These are phyloP conservation scores for Incurvaria masculella DNA, from an alignment of 2,888 invertebrate species.

Conservation along the genomic window DNA sequence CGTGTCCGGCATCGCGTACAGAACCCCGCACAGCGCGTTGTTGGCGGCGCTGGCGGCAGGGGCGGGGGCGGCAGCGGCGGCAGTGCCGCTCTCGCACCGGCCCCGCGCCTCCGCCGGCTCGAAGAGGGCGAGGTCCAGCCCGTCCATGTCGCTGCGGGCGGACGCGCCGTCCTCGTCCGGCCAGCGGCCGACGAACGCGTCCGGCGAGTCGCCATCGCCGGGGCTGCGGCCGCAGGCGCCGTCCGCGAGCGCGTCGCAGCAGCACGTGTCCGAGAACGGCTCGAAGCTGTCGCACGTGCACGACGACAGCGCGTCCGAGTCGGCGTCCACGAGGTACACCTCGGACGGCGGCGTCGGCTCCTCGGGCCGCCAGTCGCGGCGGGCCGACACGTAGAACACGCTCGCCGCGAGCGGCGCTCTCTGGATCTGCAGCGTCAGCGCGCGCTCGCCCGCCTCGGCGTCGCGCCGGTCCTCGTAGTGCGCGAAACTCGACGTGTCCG, in stretches of 20 bases:
- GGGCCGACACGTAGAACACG: slow-evolving; percentile 41
- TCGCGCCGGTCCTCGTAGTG: slow-evolving; percentile 45
- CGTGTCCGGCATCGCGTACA: slow-evolving; percentile 35
- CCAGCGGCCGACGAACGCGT: slow-evolving; percentile 38
- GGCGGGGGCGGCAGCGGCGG: slow-evolving; percentile 5
- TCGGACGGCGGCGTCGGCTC: slow-evolving; percentile 31
- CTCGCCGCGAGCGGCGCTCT: slow-evolving; percentile 47
- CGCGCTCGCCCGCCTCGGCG: slow-evolving; percentile 25
- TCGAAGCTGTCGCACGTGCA: slow-evolving; percentile 55
- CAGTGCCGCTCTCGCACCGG: background rate
- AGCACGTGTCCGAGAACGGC: slow-evolving; percentile 60
- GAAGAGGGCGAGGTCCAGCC: slow-evolving; percentile 63
- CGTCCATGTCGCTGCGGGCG: slow-evolving; percentile 61
- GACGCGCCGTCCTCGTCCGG: slow-evolving; percentile 44
- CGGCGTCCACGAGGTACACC: slow-evolving; percentile 35
- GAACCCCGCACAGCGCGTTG: slow-evolving; percentile 36
- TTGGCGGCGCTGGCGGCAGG: slow-evolving; percentile 19
- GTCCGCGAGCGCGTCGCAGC: slow-evolving; percentile 51
- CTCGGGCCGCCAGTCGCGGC: slow-evolving; percentile 29
- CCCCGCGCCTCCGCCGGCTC: slow-evolving; percentile 45
- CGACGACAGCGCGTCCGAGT: slow-evolving; percentile 54
- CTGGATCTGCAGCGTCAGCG: slow-evolving; percentile 35
- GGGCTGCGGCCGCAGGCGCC: slow-evolving; percentile 50
- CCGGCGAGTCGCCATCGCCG: slow-evolving; percentile 48
- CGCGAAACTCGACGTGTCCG: slow-evolving; percentile 50